phyloP scores from a whole-genome alignment of 2,888 invertebrate genomes.

The Ferdinandea cuprea region DNA sequence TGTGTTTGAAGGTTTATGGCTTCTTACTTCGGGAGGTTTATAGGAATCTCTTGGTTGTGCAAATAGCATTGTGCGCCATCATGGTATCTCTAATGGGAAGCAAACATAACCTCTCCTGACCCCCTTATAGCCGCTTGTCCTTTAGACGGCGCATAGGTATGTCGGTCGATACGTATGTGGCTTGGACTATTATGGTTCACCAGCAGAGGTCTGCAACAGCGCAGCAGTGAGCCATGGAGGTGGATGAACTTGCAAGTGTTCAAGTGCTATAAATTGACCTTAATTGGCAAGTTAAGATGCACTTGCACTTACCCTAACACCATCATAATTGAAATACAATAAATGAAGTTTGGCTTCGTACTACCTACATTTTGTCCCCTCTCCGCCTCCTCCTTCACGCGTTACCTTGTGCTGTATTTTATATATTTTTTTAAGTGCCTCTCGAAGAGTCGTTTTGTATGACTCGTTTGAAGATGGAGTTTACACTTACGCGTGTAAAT shows the following conservation, averaged over 20 bases:
- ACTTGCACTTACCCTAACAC: constrained; percentile 65
- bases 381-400: background rate
- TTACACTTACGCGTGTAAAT: background rate
- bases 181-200: background rate
- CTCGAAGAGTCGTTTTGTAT: background rate
- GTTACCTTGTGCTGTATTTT: background rate
- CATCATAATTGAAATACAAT: constrained; percentile 66
- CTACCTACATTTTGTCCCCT: background rate
- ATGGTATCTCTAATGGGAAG: constrained; percentile 33
- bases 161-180: constrained; percentile 9
- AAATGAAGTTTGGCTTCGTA: constrained; percentile 43
- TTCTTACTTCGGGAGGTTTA: background rate
- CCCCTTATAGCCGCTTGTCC: constrained; percentile 16
- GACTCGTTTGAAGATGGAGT: background rate
- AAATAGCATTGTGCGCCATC: constrained; percentile 13
- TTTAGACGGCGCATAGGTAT: constrained; percentile 9
- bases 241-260: constrained; percentile 50
- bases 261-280: constrained; percentile 61
- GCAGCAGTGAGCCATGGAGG: constrained; percentile 1
- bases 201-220: constrained; percentile 11
- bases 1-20: no score
- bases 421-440: background rate
- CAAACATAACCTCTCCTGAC: constrained; percentile 54
- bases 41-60: constrained; percentile 9
- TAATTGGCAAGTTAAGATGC: constrained; percentile 61